Conservation (phyloP, 2,888 invertebrate genomes). For the Boloria selene region DNA sequence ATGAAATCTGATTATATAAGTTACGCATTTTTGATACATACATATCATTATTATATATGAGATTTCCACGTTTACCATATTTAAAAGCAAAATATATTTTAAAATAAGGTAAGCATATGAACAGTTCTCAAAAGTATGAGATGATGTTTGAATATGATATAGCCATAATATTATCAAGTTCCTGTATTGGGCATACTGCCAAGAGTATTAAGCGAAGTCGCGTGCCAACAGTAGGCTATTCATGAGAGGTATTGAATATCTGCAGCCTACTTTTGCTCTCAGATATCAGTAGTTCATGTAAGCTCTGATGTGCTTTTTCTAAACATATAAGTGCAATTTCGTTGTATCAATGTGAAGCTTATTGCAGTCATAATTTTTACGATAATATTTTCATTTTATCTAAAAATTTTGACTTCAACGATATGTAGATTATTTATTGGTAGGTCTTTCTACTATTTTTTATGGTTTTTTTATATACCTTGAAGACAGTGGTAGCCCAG, state of each 20-base stretch:
- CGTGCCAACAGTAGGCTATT: slow-evolving; percentile 33
- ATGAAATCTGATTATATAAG: too few species aligned
- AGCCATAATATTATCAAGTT: slow-evolving; percentile 30
- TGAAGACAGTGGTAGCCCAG: too few species aligned
- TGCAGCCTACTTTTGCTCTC: slow-evolving; percentile 10
- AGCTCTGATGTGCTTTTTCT: neutral
- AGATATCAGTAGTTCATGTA: slow-evolving; percentile 9
- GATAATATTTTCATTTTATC: too few species aligned
- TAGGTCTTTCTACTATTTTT: too few species aligned
- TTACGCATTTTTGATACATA: too few species aligned
- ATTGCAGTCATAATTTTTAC: too few species aligned
- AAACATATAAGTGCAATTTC: slow-evolving; percentile 2
- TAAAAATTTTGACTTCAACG: too few species aligned
- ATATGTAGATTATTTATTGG: too few species aligned
- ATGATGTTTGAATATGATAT: slow-evolving; percentile 18
- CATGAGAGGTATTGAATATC: slow-evolving; percentile 8
- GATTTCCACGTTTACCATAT: too few species aligned
- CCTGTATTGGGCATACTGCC: slow-evolving; percentile 39
- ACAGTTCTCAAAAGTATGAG: neutral
- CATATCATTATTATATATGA: too few species aligned
- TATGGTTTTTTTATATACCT: too few species aligned
- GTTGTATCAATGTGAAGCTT: neutral
- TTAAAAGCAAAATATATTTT: neutral
- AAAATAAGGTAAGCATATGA: slow-evolving; percentile 2
- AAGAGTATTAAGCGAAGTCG: slow-evolving; percentile 26